These are phyloP conservation scores for Varanus komodoensis DNA, from an alignment of 2,113 vertebrate genomes.

Conservation along the genomic window DNA sequence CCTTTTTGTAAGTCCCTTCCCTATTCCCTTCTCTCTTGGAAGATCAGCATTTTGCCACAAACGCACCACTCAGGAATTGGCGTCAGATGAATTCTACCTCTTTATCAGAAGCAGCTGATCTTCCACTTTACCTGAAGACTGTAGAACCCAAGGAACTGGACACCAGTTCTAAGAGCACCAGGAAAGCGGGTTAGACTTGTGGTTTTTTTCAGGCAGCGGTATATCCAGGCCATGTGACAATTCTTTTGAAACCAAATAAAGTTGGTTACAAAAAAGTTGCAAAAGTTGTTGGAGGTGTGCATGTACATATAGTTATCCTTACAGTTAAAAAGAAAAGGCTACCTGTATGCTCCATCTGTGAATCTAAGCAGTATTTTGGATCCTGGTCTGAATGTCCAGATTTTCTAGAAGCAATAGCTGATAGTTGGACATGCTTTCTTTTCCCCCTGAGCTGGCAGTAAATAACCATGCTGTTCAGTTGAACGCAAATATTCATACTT, in stretches of 20 bases:
- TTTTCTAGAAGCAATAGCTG: background rate
- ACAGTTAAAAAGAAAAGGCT: too few relatives aligned
- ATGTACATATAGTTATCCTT: too few relatives aligned
- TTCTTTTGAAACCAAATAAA: background rate
- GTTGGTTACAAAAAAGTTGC: background rate
- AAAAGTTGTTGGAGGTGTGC: background rate
- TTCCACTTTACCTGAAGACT: background rate
- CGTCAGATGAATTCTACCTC: background rate
- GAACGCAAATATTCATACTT: background rate
- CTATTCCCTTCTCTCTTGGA: slow-evolving; percentile 1
- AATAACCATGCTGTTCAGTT: background rate
- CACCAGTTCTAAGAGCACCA: background rate
- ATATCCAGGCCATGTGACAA: background rate
- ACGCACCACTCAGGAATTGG: background rate
- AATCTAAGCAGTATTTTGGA: too few relatives aligned
- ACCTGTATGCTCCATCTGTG: too few relatives aligned
- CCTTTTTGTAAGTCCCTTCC: background rate
- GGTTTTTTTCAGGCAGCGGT: background rate
- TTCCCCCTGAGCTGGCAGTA: background rate
- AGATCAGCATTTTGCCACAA: background rate
- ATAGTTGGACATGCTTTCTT: background rate
- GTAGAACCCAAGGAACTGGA: background rate
- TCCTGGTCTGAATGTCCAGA: background rate
- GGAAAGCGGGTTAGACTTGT: background rate
- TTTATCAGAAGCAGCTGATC: background rate